A percentile compares a stretch with the other conserved stretches of the same genome.
Conservation (phyloP, 2,888 invertebrate species). For the Heteropelma amictum region DNA sequence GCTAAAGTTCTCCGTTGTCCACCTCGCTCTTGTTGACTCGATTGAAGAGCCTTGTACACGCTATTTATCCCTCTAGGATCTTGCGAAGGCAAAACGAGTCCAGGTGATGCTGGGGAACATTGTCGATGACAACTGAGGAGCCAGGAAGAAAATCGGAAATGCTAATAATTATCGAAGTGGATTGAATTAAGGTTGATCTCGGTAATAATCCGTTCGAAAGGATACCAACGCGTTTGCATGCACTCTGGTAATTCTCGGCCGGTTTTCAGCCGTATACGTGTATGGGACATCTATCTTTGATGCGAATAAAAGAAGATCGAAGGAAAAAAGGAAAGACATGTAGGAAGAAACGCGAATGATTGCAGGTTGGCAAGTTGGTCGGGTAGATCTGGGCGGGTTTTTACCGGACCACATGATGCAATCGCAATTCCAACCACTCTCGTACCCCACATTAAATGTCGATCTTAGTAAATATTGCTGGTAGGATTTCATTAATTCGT, state of each 20-base stretch:
- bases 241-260: not conserved
- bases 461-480: constrained; percentile 28
- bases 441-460: not conserved
- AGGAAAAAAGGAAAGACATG: constrained; percentile 14
- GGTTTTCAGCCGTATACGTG: too few species aligned
- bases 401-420: constrained; percentile 26
- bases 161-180: constrained; percentile 32
- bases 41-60: not conserved
- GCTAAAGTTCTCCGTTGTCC: too few species aligned
- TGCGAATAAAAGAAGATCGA: not conserved
- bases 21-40: too few species aligned
- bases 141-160: not conserved
- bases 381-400: constrained; percentile 24
- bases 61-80: not conserved
- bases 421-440: constrained; percentile 24
- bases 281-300: not conserved
- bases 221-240: not conserved
- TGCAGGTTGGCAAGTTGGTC: constrained; percentile 33
- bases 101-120: not conserved
- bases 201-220: constrained; percentile 38
- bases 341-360: constrained; percentile 29
- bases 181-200: constrained; percentile 37
- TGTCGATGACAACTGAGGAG: constrained; percentile 13
- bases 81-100: too few species aligned
- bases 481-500: not conserved